These are phyloP conservation scores for Peromyscus melanophrys DNA, from an alignment of 2,797 vertebrate species.

Conservation along the genomic window DNA sequence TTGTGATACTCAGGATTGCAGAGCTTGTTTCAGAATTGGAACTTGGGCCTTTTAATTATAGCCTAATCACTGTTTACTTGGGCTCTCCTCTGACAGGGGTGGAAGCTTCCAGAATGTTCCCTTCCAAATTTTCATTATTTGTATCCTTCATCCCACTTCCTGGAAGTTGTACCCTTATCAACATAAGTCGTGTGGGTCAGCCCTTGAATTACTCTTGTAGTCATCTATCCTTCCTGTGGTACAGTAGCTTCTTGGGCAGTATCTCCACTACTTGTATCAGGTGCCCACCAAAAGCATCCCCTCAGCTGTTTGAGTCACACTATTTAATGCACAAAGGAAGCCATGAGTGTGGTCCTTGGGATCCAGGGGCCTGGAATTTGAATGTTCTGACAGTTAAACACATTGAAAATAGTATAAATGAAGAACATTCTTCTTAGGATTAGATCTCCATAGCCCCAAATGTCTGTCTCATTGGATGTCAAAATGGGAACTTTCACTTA, in stretches of 20 bases:
- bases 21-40: conserved; percentile 19
- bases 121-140: background rate
- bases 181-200: background rate
- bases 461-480: background rate
- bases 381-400: background rate
- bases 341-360: conserved; percentile 7
- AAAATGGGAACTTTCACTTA: conserved; percentile 41
- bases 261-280: conserved; percentile 40
- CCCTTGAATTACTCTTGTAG: background rate
- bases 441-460: background rate
- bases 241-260: background rate
- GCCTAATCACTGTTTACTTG: background rate
- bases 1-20: background rate
- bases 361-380: conserved; percentile 35
- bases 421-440: conserved; percentile 41
- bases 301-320: background rate
- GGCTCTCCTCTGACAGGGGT: background rate
- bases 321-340: conserved; percentile 28
- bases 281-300: conserved; percentile 33
- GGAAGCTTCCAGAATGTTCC: background rate
- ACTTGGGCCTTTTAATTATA: background rate
- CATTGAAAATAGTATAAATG: conserved; percentile 41
- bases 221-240: background rate
- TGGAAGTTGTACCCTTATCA: background rate
- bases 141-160: conserved; percentile 11